These are phyloP conservation scores for Nysson spinosus DNA, from an alignment of 2,888 invertebrate species.

Conservation along the genomic window DNA sequence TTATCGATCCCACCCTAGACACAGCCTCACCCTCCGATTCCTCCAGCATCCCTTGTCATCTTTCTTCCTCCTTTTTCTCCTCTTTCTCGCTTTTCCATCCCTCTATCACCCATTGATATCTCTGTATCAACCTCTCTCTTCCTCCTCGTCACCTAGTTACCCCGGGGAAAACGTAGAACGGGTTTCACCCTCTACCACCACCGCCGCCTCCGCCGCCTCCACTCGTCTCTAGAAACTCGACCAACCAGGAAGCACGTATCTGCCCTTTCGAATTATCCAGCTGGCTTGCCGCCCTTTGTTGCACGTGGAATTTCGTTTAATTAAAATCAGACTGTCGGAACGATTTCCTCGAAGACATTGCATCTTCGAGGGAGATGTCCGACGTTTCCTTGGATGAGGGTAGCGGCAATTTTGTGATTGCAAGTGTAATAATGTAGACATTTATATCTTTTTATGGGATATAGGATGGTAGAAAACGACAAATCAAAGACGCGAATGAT, in stretches of 20 bases:
- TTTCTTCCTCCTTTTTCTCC: conserved; percentile 30
- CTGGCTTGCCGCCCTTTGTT: conserved; percentile 64
- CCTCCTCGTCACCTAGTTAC: conserved; percentile 62
- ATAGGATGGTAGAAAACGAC: too few relatives aligned
- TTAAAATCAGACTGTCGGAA: conserved; percentile 60
- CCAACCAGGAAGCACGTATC: conserved; percentile 66
- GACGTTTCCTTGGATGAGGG: conserved; percentile 13
- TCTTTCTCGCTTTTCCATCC: conserved; percentile 20
- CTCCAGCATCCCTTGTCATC: conserved; percentile 18
- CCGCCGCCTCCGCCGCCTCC: conserved; percentile 43
- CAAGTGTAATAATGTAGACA: too few relatives aligned
- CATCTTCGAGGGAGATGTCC: conserved; percentile 11
- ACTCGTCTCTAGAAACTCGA: conserved; percentile 54
- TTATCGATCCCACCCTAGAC: conserved; percentile 71
- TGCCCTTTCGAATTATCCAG: conserved; percentile 65
- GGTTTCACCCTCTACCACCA: conserved; percentile 52
- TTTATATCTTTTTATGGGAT: too few relatives aligned
- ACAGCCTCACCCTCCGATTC: conserved; percentile 36
- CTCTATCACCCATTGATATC: conserved; percentile 1
- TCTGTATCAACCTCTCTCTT: conserved; percentile 30
- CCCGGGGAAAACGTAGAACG: conserved; percentile 61
- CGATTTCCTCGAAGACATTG: conserved; percentile 7
- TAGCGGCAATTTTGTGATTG: too few relatives aligned
- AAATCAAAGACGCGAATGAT: too few relatives aligned
- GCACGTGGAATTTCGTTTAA: conserved; percentile 64